These are phyloP conservation scores for Drosophila putrida DNA, from an alignment of 2,888 invertebrate species.

Conservation along the genomic window DNA sequence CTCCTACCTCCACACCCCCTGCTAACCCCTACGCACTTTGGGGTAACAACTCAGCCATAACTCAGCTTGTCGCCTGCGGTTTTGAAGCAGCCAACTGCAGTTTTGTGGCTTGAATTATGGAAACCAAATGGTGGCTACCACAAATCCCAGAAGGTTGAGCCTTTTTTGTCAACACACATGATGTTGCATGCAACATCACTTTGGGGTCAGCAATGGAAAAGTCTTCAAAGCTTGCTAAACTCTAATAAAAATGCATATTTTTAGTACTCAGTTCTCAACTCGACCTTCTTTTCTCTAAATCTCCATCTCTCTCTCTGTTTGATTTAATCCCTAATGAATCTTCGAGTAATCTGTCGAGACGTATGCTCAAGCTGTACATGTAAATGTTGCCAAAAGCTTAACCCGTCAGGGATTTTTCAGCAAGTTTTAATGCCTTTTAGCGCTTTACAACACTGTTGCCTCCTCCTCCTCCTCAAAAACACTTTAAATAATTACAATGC, in stretches of 20 bases:
- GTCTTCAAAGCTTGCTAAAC: neutral
- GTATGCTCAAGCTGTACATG: conserved; percentile 16
- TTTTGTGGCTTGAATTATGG: conserved; percentile 59
- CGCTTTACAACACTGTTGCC: conserved; percentile 29
- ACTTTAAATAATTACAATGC: conserved; percentile 77
- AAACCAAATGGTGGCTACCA: conserved; percentile 54
- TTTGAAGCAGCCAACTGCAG: conserved; percentile 57
- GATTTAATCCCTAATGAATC: conserved; percentile 25
- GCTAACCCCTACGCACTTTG: neutral
- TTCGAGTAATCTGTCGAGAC: conserved; percentile 17
- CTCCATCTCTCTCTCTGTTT: neutral
- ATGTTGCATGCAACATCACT: conserved; percentile 8
- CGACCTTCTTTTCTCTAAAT: neutral
- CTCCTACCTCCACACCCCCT: neutral
- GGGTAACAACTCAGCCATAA: conserved; percentile 37
- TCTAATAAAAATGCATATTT: conserved; percentile 12
- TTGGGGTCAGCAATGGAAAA: conserved; percentile 19
- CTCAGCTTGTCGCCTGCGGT: conserved; percentile 64
- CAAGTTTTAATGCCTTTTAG: conserved; percentile 26
- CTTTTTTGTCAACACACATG: conserved; percentile 40
- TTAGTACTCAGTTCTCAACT: conserved; percentile 5
- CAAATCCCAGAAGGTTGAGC: conserved; percentile 6
- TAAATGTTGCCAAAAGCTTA: conserved; percentile 14
- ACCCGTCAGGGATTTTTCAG: conserved; percentile 10
- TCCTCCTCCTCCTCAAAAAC: conserved; percentile 48